phyloP scores from a whole-genome alignment of 1,140 invertebrate species.

The Thalassaphorura encarpata region DNA sequence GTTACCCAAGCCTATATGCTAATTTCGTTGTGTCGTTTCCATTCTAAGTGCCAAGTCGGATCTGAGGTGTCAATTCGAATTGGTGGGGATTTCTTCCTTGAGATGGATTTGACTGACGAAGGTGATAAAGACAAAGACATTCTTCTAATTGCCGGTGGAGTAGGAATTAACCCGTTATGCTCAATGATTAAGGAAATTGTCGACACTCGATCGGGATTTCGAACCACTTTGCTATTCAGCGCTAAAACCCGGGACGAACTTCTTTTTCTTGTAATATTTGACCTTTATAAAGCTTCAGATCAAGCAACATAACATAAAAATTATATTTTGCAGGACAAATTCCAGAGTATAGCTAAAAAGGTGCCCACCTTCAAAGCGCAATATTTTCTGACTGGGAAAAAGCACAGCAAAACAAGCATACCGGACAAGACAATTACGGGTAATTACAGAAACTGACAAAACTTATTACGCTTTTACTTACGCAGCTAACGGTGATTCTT shows the following conservation, averaged over 20 bases:
- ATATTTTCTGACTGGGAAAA: background rate
- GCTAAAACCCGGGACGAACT: conserved; percentile 21
- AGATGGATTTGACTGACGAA: too few relatives aligned
- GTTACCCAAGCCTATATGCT: background rate
- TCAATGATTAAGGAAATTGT: conserved; percentile 15
- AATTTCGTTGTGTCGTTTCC: background rate
- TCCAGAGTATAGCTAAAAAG: background rate
- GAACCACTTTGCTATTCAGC: conserved; percentile 11
- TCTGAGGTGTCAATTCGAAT: conserved; percentile 10
- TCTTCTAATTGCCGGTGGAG: conserved; percentile 25
- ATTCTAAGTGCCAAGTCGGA: conserved; percentile 20
- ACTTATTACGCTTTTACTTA: too few relatives aligned
- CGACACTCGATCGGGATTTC: conserved; percentile 2
- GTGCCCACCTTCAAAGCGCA: background rate
- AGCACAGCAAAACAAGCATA: background rate
- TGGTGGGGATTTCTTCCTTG: conserved; percentile 27
- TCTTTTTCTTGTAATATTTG: conserved; percentile 18
- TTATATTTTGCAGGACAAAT: background rate
- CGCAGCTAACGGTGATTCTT: background rate
- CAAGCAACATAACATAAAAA: background rate
- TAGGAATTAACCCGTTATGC: conserved; percentile 28
- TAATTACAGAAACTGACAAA: background rate
- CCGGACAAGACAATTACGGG: background rate
- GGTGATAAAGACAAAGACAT: background rate
- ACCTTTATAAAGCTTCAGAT: background rate